A percentile compares a stretch with the other conserved stretches of the same genome.
These are phyloP conservation scores for Homarus gammarus DNA, from an alignment of 2,888 invertebrate species.

Conservation along the genomic window DNA sequence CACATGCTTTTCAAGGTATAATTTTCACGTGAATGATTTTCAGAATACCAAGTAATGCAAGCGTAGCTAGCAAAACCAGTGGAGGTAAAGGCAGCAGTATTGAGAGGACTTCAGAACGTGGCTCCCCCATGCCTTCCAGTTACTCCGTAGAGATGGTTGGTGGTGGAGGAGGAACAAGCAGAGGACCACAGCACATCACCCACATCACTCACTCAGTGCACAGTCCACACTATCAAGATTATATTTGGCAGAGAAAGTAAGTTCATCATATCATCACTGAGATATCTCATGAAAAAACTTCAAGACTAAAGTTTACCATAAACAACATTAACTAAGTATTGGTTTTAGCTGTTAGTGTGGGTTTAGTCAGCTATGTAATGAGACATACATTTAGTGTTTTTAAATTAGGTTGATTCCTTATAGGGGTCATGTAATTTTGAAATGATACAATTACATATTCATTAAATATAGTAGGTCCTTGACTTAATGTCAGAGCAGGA, in stretches of 20 bases:
- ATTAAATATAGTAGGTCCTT: no score
- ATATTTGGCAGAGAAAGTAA: conserved; percentile 67
- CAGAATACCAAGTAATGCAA: conserved; percentile 72
- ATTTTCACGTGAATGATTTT: not conserved
- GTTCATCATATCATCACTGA: conserved; percentile 1
- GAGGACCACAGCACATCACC: conserved; percentile 36
- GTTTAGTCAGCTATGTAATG: no score
- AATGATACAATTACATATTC: no score
- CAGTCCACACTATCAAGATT: conserved; percentile 69
- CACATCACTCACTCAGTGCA: conserved; percentile 62
- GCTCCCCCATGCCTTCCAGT: conserved; percentile 62
- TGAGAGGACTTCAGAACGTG: conserved; percentile 59
- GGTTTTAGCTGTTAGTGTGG: no score
- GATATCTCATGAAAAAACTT: no score
- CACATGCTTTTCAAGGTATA: no score
- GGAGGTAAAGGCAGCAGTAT: conserved; percentile 61
- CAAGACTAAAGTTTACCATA: no score
- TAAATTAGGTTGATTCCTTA: no score
- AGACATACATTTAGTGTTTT: no score
- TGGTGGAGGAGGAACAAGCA: conserved; percentile 26
- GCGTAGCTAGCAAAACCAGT: conserved; percentile 70
- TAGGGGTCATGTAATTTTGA: no score
- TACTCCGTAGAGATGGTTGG: conserved; percentile 62
- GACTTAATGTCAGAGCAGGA: no score
- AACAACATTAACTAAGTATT: no score